phyloP scores from a whole-genome alignment of 2,797 vertebrate genomes.

The Parotocinclus haroldoi region DNA sequence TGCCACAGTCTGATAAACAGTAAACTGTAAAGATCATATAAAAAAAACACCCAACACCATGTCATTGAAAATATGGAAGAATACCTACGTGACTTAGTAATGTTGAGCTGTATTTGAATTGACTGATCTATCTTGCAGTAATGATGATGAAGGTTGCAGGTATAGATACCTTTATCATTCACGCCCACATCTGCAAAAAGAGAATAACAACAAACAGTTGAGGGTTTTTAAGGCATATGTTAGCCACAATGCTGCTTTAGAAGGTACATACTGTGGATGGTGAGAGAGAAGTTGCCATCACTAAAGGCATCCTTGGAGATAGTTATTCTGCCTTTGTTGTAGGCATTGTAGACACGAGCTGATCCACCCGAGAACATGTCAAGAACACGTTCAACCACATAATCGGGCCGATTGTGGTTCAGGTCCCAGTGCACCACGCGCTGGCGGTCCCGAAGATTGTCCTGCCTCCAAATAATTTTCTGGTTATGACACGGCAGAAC shows the following conservation, averaged over 20 bases:
- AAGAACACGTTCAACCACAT: slow-evolving; percentile 77
- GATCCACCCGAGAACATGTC: slow-evolving; percentile 88
- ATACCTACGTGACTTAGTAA: slow-evolving; percentile 80
- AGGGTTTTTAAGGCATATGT: neutral
- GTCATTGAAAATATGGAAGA: no score
- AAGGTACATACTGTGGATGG: slow-evolving; percentile 77
- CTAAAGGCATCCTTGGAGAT: slow-evolving; percentile 78
- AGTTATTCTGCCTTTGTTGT: slow-evolving; percentile 79
- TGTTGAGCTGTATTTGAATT: slow-evolving; percentile 78
- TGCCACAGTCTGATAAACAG: no score
- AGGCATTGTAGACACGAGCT: slow-evolving; percentile 82
- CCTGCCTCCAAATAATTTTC: slow-evolving; percentile 88
- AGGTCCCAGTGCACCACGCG: slow-evolving; percentile 95
- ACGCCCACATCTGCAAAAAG: slow-evolving; percentile 69
- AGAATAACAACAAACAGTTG: slow-evolving; percentile 20
- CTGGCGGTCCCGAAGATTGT: slow-evolving; percentile 86
- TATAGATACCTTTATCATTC: slow-evolving; percentile 85
- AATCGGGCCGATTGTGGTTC: slow-evolving; percentile 65
- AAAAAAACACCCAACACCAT: no score
- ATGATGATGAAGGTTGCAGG: slow-evolving; percentile 93
- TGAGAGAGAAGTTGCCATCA: slow-evolving; percentile 92
- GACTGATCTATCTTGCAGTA: slow-evolving; percentile 91
- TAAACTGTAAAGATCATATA: no score
- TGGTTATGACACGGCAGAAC: slow-evolving; percentile 84
- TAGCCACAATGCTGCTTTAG: neutral